Base-by-base conservation (phyloP, 2,797 vertebrate species). In the Apodemus agrarius region DNA sequence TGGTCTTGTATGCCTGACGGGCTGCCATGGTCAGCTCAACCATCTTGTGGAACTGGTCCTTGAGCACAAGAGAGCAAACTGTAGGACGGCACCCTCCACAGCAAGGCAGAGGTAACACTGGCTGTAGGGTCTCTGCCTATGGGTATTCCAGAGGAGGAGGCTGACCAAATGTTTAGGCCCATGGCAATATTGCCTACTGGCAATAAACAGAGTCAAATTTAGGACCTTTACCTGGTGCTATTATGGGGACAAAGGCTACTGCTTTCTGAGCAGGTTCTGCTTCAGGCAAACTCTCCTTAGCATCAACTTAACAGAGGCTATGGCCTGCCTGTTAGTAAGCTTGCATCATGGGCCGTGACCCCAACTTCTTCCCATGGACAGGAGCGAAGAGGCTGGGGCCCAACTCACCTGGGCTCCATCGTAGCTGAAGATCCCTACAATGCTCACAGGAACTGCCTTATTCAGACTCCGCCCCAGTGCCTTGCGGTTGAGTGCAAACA, bases 351-450 rank as follows among this genome's bases (percentile, higher is more conserved):
- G 59, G 21, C 12, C 2, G 3, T 2, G 1, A 61, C 22, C n/a
- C 29, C n/a, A 13, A 5, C 59, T 57, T 52, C 29, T 52, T n/a
- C 31, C 83, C 29, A 21, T 1, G 3, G 46, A 29, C 54, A 95
- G 26, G 63, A 34, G 31, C 34, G 49, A 10, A 13, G n/a, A 67
- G 76, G 31, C 43, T n/a, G 7, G 72, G 13, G 49, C 34, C 9
- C 83, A 1, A 2, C 99, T 98, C 96, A 99, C 99, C 99, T 99
- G 99, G 80, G 99, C 99, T 0, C 99, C 99, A 29, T 99, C 99
- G 0, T 99, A 99, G 98, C 99, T 99, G 98, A 99, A 99, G 98
- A 99, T 99, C 61, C 99, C 99, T 96, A 99, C 99, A 90, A 99
- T 98, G 0, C 99, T 99, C 97, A 99, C 99, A 2, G 99, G 99